phyloP scores from a whole-genome alignment of 2,113 vertebrate species.

The Phaethornis superciliosus region DNA sequence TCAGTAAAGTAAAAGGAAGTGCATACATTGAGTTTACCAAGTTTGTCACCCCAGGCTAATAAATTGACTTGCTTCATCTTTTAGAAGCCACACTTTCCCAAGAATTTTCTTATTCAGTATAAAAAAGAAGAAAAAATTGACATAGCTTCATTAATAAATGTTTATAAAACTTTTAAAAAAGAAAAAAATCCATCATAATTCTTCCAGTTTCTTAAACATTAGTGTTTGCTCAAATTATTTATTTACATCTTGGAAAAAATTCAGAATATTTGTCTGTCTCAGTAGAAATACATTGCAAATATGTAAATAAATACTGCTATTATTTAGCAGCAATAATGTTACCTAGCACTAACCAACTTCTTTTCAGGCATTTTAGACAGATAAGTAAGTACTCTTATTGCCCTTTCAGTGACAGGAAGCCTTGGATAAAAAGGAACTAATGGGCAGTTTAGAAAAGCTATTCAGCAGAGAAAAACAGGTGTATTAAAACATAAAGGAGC shows the following conservation, averaged over 20 bases:
- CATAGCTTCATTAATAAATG: background rate
- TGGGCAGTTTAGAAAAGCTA: background rate
- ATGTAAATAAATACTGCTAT: background rate
- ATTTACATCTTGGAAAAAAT: background rate
- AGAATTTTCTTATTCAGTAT: background rate
- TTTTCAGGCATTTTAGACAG: background rate
- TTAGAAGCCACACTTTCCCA: background rate
- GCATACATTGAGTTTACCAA: background rate
- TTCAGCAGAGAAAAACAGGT: background rate
- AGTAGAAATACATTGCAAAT: background rate
- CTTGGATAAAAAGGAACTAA: background rate
- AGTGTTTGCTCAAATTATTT: background rate
- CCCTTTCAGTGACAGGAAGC: background rate
- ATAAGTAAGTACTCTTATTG: background rate
- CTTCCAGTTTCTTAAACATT: background rate
- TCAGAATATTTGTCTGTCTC: background rate
- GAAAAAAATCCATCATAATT: background rate
- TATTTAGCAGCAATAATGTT: background rate
- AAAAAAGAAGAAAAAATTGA: background rate
- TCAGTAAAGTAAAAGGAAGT: conserved; percentile 68
- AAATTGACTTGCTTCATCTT: background rate
- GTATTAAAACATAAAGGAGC: background rate
- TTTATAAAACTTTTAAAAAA: background rate
- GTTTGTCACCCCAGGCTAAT: background rate
- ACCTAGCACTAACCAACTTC: background rate